Evolutionary conservation across 2,888 invertebrate species (phyloP), one percentile per base, ranked within the genome.

Genomic region (Pyrocoelia pectoralis): DNA sequence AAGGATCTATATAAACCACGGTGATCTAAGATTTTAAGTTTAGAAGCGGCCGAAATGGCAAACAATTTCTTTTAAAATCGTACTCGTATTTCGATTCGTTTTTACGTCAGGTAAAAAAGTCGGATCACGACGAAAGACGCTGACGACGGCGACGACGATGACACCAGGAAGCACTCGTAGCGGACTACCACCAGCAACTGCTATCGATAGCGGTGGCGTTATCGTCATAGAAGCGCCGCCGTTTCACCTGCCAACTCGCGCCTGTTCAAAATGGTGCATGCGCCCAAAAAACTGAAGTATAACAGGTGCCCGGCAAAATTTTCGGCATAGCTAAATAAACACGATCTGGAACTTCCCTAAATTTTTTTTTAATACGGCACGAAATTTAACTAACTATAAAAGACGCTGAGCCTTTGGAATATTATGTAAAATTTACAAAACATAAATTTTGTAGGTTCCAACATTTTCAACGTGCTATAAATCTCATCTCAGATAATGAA

Each of bases 231-330:
- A 62, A 62, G 56, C 61, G 61, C 56, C 56, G 56, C 33, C 24
- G 24, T 52, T 63, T 41, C 63, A 63, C 63, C 63, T 63, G 63
- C 61, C 46, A 50, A 43, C 19, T 50, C 50, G 63, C 62, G 57
- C 57, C 41, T 50, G 54, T 60, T 53, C 59, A 38, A 56, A 58
- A 51, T 41, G 58, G 58, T 55, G 54, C 58, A 58, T 63, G 63
- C 63, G 58, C 63, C 50, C 57, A 53, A 29, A 59, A 63, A 59
- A 33, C 33, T 33, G n/a, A 33, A 33, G 50, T 48, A 56, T 63
- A 63, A 63, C 63, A 63, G 63, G 63, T 63, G 58, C 63, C 63
- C 41, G 63, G 63, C 46, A 10, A 17, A 51, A 65, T 56, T 55
- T 54, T 53, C 6, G 13, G 19, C 50, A 46, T 18, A 17, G n/a